Evolutionary conservation across 1,140 invertebrate species (phyloP).

Genomic region (Portunus trituberculatus): DNA sequence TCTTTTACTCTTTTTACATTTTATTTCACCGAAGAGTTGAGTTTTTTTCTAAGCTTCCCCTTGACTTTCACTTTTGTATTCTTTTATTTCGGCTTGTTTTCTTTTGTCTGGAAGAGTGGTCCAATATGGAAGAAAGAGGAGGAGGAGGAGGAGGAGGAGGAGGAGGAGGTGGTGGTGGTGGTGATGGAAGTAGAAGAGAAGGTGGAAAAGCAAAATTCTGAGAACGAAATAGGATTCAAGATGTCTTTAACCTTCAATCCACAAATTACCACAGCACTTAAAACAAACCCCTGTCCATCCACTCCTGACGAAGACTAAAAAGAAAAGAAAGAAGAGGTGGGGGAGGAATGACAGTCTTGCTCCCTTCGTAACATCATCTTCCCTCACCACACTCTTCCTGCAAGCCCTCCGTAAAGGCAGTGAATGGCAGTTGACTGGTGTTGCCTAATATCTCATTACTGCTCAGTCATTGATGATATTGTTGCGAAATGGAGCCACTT

Average conservation of each 20-base stretch:
- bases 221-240: neutral
- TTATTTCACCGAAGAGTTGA: neutral
- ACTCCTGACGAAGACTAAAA: neutral
- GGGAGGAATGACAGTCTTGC: neutral
- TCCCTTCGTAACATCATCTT: neutral
- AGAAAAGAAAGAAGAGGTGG: neutral
- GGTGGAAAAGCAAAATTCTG: neutral
- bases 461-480: neutral
- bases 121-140: neutral
- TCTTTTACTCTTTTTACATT: neutral
- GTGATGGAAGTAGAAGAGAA: neutral
- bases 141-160: neutral
- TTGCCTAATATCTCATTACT: neutral
- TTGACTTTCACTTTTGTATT: neutral
- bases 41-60: neutral
- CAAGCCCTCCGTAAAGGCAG: neutral
- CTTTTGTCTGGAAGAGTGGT: neutral
- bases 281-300: neutral
- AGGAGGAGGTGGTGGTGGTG: neutral
- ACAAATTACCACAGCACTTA: neutral
- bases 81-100: neutral
- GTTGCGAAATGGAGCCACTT: neutral
- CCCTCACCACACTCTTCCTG: neutral
- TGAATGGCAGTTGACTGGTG: too few relatives aligned
- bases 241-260: neutral